Evolutionary conservation across 2,888 invertebrate species (phyloP), one percentile per base, ranked within the genome.

Genomic region (Vandiemenella viatica): DNA sequence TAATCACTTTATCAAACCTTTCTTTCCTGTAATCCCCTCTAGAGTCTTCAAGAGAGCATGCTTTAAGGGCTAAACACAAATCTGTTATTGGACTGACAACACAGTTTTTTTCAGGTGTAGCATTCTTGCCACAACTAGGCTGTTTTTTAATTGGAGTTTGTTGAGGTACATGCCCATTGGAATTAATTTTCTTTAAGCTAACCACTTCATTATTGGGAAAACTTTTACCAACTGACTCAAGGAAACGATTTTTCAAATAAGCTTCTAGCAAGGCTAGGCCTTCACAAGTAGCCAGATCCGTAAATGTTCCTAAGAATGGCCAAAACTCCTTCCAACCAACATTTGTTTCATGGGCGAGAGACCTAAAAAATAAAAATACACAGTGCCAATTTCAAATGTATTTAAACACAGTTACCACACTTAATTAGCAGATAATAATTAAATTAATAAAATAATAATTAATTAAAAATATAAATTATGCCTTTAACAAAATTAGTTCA

Each of bases 251-350:
- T 57, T 73, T 73, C 19, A 95, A 68, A 67, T 84, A 83, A 41
- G 72, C 71, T 63, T 96, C 92, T 8, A 96, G 65, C 38, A 78
- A 69, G 0, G 66, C 60, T 7, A 95, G 70, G 0, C 93, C 95
- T 48, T 83, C 80, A 0, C 69, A 62, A 0, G 82, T 75, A 0
- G 81, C 67, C 5, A 96, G 71, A 65, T 96, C 84, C 0, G 83
- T 74, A 64, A 86, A 91, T 1, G 76, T 75, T 57, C 83, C 81
- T 13, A 95, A 68, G 63, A 95, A 95, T 5, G 83, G 80, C 95
- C 95, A 96, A 67, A 88, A 88, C 61, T 96, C 95, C 53, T 79
- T 81, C 93, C 93, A 95, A 8, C 77, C 75, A 0, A 88, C 73
- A 47, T 80, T 73, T 63, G 78, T 75, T 63, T 83, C 74, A 54